Percentiles rank a stretch among this genome's conserved stretches.
These are phyloP conservation scores for Spermophilus dauricus DNA, from an alignment of 2,113 vertebrate genomes.

Conservation along the genomic window DNA sequence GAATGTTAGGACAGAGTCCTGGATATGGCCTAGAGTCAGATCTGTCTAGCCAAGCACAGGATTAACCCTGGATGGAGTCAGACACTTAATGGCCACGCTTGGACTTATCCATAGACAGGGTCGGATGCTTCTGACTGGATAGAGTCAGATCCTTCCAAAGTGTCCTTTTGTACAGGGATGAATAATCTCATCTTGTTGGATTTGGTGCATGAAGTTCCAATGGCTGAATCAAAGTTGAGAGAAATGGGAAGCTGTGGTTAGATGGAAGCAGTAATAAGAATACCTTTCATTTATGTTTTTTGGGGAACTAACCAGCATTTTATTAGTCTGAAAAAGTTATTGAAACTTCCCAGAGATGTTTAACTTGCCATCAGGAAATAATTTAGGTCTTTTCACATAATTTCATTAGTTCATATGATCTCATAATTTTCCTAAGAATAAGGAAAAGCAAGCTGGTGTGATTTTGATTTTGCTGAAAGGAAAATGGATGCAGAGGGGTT, in stretches of 20 bases:
- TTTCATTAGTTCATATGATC: constrained; percentile 65
- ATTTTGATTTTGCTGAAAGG: constrained; percentile 67
- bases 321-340: constrained; percentile 72
- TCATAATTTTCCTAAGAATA: constrained; percentile 72
- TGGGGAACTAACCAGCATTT: constrained; percentile 68
- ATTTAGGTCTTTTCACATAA: constrained; percentile 31
- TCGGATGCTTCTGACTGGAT: neutral
- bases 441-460: constrained; percentile 64
- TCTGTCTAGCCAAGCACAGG: neutral
- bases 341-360: constrained; percentile 77
- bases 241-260: neutral
- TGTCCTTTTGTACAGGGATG: neutral
- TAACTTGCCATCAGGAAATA: constrained; percentile 46
- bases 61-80: no score
- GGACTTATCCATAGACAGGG: neutral
- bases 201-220: neutral
- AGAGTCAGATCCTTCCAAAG: neutral
- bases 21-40: neutral
- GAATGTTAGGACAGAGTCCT: neutral
- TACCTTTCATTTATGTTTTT: constrained; percentile 55
- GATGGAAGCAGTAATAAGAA: constrained; percentile 35
- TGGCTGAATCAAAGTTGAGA: neutral
- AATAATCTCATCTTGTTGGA: neutral
- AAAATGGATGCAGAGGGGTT: constrained; percentile 56
- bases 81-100: no score